Percentiles rank a stretch among this genome's conserved stretches.
Conservation (phyloP, 2,888 invertebrate genomes). For the Troides oblongomaculatus region DNA sequence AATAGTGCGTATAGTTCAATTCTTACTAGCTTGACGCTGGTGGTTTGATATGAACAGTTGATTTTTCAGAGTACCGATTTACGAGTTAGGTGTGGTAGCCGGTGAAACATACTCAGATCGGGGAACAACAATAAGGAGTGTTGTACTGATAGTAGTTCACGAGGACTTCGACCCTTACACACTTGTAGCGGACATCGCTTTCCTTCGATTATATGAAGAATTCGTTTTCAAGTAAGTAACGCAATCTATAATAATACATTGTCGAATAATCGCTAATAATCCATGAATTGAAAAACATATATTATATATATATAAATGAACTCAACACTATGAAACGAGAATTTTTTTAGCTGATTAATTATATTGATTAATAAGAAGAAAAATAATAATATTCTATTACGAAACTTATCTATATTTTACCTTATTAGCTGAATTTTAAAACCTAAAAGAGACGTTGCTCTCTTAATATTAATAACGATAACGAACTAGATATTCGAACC, state of each 20-base stretch:
- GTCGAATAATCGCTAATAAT: not conserved
- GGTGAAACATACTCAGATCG: slow-evolving; percentile 67
- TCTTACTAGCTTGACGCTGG: not conserved
- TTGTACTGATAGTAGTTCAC: slow-evolving; percentile 54
- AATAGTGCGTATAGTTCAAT: not conserved
- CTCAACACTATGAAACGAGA: no score
- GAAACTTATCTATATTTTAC: no score
- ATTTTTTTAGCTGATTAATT: no score
- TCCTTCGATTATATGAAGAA: slow-evolving; percentile 54
- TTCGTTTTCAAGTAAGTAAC: slow-evolving; percentile 43
- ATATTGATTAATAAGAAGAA: no score
- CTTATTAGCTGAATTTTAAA: no score
- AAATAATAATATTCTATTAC: no score
- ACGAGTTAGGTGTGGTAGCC: slow-evolving; percentile 53
- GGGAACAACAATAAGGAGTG: slow-evolving; percentile 49
- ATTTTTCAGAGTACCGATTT: slow-evolving; percentile 52
- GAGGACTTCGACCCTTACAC: slow-evolving; percentile 53
- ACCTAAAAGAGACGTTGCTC: no score
- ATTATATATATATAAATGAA: no score
- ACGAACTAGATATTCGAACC: no score
- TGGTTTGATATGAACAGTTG: not conserved
- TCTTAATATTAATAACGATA: no score
- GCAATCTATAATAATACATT: not conserved
- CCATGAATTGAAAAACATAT: no score
- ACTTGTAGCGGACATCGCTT: slow-evolving; percentile 50